phyloP scores from a whole-genome alignment of 2,797 vertebrate genomes.

The Malacoraja senta region DNA sequence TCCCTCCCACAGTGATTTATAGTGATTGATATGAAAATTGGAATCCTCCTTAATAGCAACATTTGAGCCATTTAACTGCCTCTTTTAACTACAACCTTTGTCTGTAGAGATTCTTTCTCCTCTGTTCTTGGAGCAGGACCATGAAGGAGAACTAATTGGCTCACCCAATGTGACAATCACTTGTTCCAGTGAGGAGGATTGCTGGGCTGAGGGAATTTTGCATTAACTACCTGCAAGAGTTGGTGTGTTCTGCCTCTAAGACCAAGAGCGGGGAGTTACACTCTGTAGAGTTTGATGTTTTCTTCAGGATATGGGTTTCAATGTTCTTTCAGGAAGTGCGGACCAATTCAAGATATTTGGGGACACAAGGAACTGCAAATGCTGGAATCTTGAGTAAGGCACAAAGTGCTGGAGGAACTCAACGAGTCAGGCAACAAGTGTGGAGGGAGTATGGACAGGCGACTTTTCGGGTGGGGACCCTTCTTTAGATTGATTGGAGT shows the following conservation, averaged over 20 bases:
- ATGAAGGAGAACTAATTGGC: neutral
- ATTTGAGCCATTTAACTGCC: neutral
- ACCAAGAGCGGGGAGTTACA: neutral
- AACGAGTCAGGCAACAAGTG: too few species aligned
- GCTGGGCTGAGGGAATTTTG: neutral
- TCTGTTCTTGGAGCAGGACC: neutral
- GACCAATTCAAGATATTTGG: too few species aligned
- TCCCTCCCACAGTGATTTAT: neutral
- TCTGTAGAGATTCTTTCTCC: neutral
- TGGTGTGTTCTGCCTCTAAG: neutral
- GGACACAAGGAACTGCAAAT: too few species aligned
- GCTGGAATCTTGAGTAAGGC: too few species aligned
- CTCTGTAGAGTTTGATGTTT: neutral
- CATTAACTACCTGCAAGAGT: neutral
- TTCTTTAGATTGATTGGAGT: too few species aligned
- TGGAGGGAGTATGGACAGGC: too few species aligned
- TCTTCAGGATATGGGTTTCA: too few species aligned
- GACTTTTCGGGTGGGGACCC: too few species aligned
- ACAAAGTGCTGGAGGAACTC: too few species aligned
- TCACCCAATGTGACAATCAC: neutral
- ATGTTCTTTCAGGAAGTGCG: too few species aligned
- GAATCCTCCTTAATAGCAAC: neutral
- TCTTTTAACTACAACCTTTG: neutral
- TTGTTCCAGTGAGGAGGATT: neutral
- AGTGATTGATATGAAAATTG: too few species aligned